phyloP scores from a whole-genome alignment of 2,797 vertebrate genomes.

The Phalloptychus januarius region DNA sequence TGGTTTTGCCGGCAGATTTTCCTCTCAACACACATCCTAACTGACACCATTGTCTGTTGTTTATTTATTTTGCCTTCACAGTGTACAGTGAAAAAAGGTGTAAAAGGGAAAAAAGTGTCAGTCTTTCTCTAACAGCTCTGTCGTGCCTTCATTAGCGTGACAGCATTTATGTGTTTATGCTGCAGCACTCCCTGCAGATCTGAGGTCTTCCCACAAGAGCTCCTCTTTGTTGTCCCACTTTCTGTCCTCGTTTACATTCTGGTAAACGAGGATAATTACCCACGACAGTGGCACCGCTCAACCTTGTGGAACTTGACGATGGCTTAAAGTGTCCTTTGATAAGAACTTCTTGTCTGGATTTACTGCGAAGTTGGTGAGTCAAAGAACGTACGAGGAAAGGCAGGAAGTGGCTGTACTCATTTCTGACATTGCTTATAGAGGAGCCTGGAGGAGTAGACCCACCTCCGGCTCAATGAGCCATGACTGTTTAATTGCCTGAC shows the following conservation, averaged over 20 bases:
- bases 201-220: constrained; percentile 29
- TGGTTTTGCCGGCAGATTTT: constrained; percentile 14
- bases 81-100: background rate
- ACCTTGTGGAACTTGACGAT: constrained; percentile 60
- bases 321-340: constrained; percentile 72
- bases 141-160: constrained; percentile 47
- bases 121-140: constrained; percentile 24
- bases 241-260: constrained; percentile 57
- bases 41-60: constrained; percentile 26
- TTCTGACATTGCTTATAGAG: constrained; percentile 62
- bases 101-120: constrained; percentile 18
- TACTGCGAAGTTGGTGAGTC: constrained; percentile 50
- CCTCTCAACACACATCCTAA: constrained; percentile 13
- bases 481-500: constrained; percentile 82
- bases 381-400: constrained; percentile 47
- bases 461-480: constrained; percentile 79
- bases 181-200: constrained; percentile 17
- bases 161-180: constrained; percentile 42
- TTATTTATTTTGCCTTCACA: constrained; percentile 11
- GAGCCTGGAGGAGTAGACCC: constrained; percentile 65
- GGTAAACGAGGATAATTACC: constrained; percentile 67
- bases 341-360: constrained; percentile 62
- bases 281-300: constrained; percentile 61
- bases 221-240: constrained; percentile 56
- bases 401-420: constrained; percentile 47